Base-by-base conservation (phyloP, 2,888 invertebrate species). In the Melinaea menophilus region DNA sequence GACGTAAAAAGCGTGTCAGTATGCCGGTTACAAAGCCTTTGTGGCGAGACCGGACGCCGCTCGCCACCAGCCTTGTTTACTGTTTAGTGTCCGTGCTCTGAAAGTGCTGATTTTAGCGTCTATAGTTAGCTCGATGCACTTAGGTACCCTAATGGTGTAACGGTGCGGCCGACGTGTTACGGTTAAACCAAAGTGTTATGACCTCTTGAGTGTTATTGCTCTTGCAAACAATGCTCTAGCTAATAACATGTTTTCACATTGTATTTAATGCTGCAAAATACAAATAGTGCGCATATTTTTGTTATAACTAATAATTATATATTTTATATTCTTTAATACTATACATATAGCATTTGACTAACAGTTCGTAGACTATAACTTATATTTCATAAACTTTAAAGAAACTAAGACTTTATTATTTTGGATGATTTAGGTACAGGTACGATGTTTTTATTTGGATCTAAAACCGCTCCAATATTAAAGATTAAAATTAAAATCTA, bases 1-100 rank as follows among this genome's bases (percentile, higher is more conserved):
- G 82, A 82, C 85, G 88, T 88, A 90, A 90, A 89, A 90, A 90
- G 88, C 89, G 88, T 90, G 89, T 88, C 89, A 89, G 81, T 88
- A 80, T 82, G 86, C 80, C 87, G 84, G 80, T 76, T 78, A 87
- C 86, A 87, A 87, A 84, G 88, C 76, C 88, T 89, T 90, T 89
- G 89, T 90, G 82, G 84, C 73, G 79, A 77, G 80, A 70, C 86
- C 88, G 88, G 88, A 88, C 88, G 86, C 87, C 86, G 85, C 87
- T 80, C 80, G 82, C 79, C 80, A 78, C 80, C 71, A 74, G 79
- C 86, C 83, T 88, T 88, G 90, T 88, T 86, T 85, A 83, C 84
- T 88, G 84, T 86, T 88, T 88, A 88, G 86, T 84, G 80, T 79
- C 78, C 78, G 79, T 76, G 78, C 76, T 81, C 85, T 86, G 80